Evolutionary conservation across 2,888 invertebrate species (phyloP).

Genomic region (Dolichomitus sp.): DNA sequence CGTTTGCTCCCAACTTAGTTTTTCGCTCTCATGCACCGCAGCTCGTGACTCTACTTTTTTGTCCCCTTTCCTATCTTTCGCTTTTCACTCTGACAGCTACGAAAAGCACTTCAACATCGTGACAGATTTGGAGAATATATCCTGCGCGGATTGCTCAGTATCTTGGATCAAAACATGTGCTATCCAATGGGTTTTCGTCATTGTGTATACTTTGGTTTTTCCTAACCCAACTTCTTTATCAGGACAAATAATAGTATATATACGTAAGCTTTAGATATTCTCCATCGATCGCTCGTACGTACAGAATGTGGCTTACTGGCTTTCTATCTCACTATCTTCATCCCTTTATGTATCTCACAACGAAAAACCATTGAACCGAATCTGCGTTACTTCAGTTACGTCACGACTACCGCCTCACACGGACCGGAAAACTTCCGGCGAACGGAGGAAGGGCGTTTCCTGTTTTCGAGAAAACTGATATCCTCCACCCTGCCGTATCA

Average conservation of each 20-base stretch:
- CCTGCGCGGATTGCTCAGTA: background rate
- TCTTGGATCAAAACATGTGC: background rate
- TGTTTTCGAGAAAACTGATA: constrained; percentile 29
- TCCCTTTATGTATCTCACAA: constrained; percentile 47
- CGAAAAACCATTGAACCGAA: constrained; percentile 43
- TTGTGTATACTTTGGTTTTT: constrained; percentile 8
- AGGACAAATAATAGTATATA: constrained; percentile 1
- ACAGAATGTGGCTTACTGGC: constrained; percentile 22
- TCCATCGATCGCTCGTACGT: constrained; percentile 40
- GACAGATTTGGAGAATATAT: constrained; percentile 8
- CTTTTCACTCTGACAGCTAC: constrained; percentile 6
- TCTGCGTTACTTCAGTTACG: constrained; percentile 53
- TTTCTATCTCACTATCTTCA: constrained; percentile 3
- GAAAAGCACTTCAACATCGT: constrained; percentile 14
- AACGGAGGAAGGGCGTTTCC: constrained; percentile 43
- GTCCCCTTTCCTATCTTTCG: background rate
- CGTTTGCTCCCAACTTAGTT: background rate
- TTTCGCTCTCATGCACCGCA: background rate
- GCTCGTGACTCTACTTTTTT: background rate
- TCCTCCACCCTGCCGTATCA: constrained; percentile 5
- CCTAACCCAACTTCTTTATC: background rate
- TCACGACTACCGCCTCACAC: background rate
- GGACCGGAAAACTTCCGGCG: constrained; percentile 13
- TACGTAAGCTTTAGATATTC: constrained; percentile 8
- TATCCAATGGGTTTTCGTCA: background rate